phyloP scores from a whole-genome alignment of 1,140 invertebrate species.

The Bactericera cockerelli region DNA sequence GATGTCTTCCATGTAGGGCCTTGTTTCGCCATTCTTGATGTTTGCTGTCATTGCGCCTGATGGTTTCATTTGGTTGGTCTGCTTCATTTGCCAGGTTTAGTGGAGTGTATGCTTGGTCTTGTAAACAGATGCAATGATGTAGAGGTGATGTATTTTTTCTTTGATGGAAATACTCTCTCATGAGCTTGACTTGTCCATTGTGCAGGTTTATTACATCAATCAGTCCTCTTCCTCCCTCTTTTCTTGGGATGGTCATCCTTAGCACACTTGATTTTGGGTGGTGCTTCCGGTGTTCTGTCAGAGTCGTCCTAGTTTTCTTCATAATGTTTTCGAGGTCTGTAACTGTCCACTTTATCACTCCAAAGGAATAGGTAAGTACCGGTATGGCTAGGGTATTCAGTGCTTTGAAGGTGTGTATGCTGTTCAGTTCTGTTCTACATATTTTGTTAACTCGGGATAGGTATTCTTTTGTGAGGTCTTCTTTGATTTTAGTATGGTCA shows the following conservation, averaged over 20 bases:
- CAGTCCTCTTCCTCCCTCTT: background rate
- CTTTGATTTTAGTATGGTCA: background rate
- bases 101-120: background rate
- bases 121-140: background rate
- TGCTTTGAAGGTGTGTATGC: background rate
- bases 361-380: background rate
- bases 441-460: background rate
- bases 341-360: background rate
- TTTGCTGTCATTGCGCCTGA: background rate
- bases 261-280: background rate
- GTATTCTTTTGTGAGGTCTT: background rate
- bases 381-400: background rate
- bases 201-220: background rate
- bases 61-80: background rate
- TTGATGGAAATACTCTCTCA: background rate
- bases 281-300: no score
- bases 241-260: background rate
- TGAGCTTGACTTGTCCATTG: background rate
- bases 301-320: background rate
- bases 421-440: background rate
- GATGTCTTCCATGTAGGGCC: background rate
- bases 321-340: background rate
- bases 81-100: background rate
- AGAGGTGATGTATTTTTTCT: background rate
- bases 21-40: background rate